phyloP scores from a whole-genome alignment of 2,888 invertebrate species.

The Poecilus cupreus region DNA sequence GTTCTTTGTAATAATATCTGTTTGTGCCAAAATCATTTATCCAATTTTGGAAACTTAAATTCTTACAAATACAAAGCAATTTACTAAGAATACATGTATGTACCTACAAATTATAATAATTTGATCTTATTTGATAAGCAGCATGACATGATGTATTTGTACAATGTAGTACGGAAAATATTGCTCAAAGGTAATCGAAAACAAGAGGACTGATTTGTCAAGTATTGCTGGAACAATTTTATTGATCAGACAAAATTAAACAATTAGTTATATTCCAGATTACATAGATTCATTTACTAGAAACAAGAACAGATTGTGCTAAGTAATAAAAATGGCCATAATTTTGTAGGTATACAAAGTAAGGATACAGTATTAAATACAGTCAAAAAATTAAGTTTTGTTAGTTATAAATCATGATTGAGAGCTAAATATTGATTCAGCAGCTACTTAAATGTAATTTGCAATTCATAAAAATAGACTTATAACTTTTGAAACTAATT shows the following conservation, averaged over 20 bases:
- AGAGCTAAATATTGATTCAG: background rate
- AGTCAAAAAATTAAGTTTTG: slow-evolving; percentile 13
- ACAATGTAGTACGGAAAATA: background rate
- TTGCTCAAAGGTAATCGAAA: slow-evolving; percentile 15
- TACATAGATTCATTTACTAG: background rate
- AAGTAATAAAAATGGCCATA: background rate
- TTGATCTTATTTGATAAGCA: background rate
- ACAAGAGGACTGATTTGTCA: slow-evolving; percentile 11
- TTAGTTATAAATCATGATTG: slow-evolving; percentile 1
- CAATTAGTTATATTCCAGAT: background rate
- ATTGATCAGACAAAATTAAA: background rate
- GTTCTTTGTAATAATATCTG: slow-evolving; percentile 12
- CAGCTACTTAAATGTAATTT: background rate
- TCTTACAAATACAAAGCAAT: slow-evolving; percentile 1
- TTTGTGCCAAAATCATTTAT: slow-evolving; percentile 28
- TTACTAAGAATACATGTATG: background rate
- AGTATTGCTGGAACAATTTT: background rate
- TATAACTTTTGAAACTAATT: slow-evolving; percentile 33
- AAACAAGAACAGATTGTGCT: background rate
- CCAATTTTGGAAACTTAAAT: background rate
- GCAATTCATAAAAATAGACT: background rate
- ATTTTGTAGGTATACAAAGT: slow-evolving; percentile 15
- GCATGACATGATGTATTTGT: background rate
- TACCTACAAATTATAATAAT: background rate
- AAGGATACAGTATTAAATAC: slow-evolving; percentile 29